These are phyloP conservation scores for Parazoanthus atlanticus DNA, from an alignment of 92 coral and sea anemone species.

Conservation along the genomic window DNA sequence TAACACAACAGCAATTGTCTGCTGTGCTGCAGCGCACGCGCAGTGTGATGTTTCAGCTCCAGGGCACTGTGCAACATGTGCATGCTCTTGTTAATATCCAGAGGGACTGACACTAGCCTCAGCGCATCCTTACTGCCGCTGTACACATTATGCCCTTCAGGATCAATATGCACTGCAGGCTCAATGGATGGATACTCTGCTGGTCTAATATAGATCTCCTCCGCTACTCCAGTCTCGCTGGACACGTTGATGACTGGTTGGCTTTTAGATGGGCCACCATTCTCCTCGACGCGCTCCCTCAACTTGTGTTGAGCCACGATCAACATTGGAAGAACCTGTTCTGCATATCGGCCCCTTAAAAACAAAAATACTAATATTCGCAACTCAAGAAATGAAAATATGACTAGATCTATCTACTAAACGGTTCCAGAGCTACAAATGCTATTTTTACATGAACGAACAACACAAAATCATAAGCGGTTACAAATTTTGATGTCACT, in stretches of 20 bases:
- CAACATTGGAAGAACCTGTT: slow-evolving; percentile 83
- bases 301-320: slow-evolving; percentile 86
- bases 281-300: slow-evolving; percentile 65
- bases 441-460: too few species aligned
- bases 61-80: slow-evolving; percentile 75
- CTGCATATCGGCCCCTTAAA: slow-evolving; percentile 91
- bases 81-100: slow-evolving; percentile 79
- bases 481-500: too few species aligned
- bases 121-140: slow-evolving; percentile 85
- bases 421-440: not conserved
- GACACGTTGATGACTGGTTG: slow-evolving; percentile 81
- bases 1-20: slow-evolving; percentile 90
- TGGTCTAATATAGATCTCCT: slow-evolving; percentile 72
- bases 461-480: too few species aligned
- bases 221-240: slow-evolving; percentile 80
- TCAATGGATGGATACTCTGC: slow-evolving; percentile 79
- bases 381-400: not conserved
- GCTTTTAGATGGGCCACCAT: slow-evolving; percentile 80
- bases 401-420: not conserved
- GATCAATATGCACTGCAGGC: slow-evolving; percentile 98
- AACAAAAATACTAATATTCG: not conserved
- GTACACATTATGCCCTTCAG: slow-evolving; percentile 95
- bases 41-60: slow-evolving; percentile 88
- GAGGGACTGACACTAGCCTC: slow-evolving; percentile 87
- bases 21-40: slow-evolving; percentile 92